Evolutionary conservation across 2,888 invertebrate species (phyloP), one percentile per base, ranked within the genome.

Genomic region (Pharmacophagus antenor): DNA sequence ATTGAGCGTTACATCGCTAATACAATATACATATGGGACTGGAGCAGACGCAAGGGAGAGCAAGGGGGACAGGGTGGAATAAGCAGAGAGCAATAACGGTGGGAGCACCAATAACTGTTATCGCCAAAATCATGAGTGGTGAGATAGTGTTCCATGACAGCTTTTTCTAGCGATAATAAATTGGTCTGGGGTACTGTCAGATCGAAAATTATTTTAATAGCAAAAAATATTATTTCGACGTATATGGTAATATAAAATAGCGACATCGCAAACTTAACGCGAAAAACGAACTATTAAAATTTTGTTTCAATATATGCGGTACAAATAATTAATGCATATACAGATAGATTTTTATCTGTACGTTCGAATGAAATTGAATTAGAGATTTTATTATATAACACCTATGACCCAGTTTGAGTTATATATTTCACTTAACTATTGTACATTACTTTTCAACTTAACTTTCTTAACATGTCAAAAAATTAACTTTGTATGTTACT

Each of bases 91-190:
- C 23, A 56, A 52, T 56, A 56, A 47, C 46, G 37, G 15, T 42
- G 47, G 46, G 51, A 20, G 61, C 31, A 47, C 56, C 55, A 61
- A 61, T 61, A 61, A 61, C 50, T 5, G 51, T 61, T 61, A 61
- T 61, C 61, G 6, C 51, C 52, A 37, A 52, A 61, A 52, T 23
- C 53, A 48, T 15, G 41, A 61, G 61, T 56, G 61, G 46, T 25
- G 15, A 17, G 55, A 61, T 61, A 61, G 31, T 18, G 37, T 23
- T 50, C 21, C 31, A 56, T 48, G 52, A 56, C 60, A 56, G 47
- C 52, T 47, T 56, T 52, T 20, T 41, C 55, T 51, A 37, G 15
- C 50, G 50, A 61, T 61, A 56, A 61, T 47, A 44, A 61, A 63
- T 62, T 61, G 41, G 48, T 20, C 51, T 56, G 23, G 22, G 17